Evolutionary conservation across 2,888 invertebrate genomes (phyloP).

Genomic region (Leptinotarsa peninsularis): DNA sequence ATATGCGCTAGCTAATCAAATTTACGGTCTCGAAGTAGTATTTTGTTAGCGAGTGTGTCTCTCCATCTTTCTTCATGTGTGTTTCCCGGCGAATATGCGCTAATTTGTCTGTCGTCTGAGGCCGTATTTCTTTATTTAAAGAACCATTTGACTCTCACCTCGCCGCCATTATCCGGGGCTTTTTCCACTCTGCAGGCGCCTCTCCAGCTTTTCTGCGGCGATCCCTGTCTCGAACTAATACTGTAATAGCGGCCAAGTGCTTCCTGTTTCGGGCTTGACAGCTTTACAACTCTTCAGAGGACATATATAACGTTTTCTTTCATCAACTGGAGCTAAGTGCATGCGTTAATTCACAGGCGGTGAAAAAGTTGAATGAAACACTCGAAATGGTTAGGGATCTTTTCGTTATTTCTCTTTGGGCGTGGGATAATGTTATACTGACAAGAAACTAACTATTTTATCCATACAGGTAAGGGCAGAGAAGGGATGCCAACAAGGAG

Average conservation of each 20-base stretch:
- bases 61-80: constrained; percentile 56
- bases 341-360: constrained; percentile 44
- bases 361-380: constrained; percentile 18
- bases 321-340: constrained; percentile 57
- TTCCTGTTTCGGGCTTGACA: constrained; percentile 62
- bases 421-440: too few relatives aligned
- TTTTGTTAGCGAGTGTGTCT: constrained; percentile 55
- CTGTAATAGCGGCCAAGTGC: constrained; percentile 59
- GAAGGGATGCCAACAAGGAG: too few relatives aligned
- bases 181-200: constrained; percentile 54
- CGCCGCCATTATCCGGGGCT: constrained; percentile 58
- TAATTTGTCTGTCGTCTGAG: constrained; percentile 66
- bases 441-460: too few relatives aligned
- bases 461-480: too few relatives aligned
- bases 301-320: constrained; percentile 62
- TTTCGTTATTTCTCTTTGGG: background rate
- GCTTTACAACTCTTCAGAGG: constrained; percentile 61
- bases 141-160: constrained; percentile 65
- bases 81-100: constrained; percentile 52
- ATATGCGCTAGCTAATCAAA: constrained; percentile 66
- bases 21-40: constrained; percentile 60
- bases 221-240: constrained; percentile 58
- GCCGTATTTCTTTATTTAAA: constrained; percentile 67
- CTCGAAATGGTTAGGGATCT: background rate
- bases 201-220: constrained; percentile 58